phyloP scores from a whole-genome alignment of 2,888 invertebrate species.

The Sarcophaga caerulescens region DNA sequence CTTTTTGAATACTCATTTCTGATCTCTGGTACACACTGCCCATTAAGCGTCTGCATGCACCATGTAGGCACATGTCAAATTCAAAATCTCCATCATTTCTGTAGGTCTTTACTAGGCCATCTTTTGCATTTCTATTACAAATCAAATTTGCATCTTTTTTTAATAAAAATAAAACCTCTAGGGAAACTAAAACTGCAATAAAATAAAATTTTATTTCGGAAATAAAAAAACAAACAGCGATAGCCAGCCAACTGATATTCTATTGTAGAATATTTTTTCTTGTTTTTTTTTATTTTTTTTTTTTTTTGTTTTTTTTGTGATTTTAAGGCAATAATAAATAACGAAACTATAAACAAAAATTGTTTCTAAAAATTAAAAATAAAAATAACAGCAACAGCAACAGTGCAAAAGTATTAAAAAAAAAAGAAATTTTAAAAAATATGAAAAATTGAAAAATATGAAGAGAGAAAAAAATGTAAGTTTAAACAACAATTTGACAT shows the following conservation, averaged over 20 bases:
- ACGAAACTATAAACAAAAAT: constrained; percentile 60
- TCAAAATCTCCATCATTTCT: no score
- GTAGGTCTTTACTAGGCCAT: no score
- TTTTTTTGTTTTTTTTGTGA: constrained; percentile 10
- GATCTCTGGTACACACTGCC: no score
- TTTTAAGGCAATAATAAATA: constrained; percentile 52
- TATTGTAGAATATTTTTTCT: no score
- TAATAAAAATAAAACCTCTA: neutral
- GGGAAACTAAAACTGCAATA: constrained; percentile 20
- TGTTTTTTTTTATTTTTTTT: no score
- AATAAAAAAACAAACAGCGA: neutral
- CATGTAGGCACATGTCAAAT: no score
- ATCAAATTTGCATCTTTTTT: neutral
- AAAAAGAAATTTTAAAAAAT: no score
- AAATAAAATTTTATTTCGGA: constrained; percentile 47
- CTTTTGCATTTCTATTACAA: no score
- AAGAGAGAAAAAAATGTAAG: constrained; percentile 34
- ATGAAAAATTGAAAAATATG: neutral
- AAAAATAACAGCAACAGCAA: neutral
- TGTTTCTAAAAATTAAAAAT: constrained; percentile 59
- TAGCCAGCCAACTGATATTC: neutral
- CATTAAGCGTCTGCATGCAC: no score
- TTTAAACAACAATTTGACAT: constrained; percentile 55
- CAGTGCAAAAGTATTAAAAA: no score
- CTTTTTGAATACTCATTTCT: no score